phyloP scores from a whole-genome alignment of 2,797 vertebrate genomes.

The Eremophila alpestris region DNA sequence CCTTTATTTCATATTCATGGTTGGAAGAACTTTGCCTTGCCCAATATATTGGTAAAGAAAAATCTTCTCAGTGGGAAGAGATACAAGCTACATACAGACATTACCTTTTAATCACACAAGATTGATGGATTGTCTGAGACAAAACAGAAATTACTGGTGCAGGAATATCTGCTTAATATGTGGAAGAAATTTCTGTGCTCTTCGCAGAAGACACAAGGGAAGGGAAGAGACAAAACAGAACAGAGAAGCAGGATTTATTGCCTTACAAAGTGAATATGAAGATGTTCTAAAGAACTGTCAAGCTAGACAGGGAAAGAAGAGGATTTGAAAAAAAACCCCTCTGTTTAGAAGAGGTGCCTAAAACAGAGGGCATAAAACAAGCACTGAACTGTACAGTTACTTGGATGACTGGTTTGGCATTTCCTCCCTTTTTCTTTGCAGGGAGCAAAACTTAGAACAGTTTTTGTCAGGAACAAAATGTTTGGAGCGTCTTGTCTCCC shows the following conservation, averaged over 20 bases:
- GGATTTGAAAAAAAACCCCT: neutral
- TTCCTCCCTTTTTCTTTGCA: neutral
- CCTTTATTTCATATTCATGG: neutral
- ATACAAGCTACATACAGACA: neutral
- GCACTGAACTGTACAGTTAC: neutral
- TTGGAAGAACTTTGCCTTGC: neutral
- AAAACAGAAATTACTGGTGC: neutral
- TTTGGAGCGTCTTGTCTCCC: neutral
- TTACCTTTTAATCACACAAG: neutral
- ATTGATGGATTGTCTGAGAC: neutral
- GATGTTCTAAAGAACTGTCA: neutral
- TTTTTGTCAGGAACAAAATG: neutral
- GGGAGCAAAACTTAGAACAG: neutral
- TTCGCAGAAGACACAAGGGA: neutral
- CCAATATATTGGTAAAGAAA: neutral
- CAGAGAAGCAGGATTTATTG: neutral
- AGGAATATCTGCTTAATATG: neutral
- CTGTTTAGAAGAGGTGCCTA: neutral
- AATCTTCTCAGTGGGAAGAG: neutral
- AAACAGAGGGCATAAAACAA: neutral
- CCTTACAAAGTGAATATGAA: neutral
- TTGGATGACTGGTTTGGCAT: neutral
- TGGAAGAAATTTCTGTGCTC: neutral
- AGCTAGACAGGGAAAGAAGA: neutral
- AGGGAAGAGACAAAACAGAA: neutral